Evolutionary conservation across 2,113 vertebrate genomes (phyloP).

Genomic region (Clarias magur): DNA sequence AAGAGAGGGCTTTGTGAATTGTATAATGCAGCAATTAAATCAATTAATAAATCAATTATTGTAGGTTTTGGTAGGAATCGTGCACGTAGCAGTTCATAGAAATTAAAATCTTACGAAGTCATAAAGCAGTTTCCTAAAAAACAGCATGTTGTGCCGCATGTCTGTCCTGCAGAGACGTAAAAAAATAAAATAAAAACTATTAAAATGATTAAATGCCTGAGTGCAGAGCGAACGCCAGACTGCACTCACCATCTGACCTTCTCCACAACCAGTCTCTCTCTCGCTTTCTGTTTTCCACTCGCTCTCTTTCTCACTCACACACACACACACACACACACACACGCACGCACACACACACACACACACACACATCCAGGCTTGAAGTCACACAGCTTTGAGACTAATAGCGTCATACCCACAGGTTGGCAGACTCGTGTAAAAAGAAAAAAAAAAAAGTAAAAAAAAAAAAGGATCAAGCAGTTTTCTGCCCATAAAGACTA

Average conservation of each 20-base stretch:
- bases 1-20: no score
- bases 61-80: no score
- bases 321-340: neutral
- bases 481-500: neutral
- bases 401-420: neutral
- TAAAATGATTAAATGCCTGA: neutral
- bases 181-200: neutral
- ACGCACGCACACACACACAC: neutral
- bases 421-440: neutral
- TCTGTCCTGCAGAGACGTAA: neutral
- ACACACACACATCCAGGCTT: neutral
- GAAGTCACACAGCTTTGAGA: constrained; percentile 14
- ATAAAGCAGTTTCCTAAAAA: constrained; percentile 2
- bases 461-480: neutral
- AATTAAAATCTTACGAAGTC: neutral
- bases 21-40: no score
- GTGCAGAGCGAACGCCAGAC: constrained; percentile 18
- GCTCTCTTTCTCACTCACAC: neutral
- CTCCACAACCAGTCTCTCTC: neutral
- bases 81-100: neutral
- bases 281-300: neutral
- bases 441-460: neutral
- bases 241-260: constrained; percentile 2
- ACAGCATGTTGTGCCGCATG: neutral
- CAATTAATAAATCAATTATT: no score